Conservation (phyloP, 2,797 vertebrate species). For the Holocentrus rufus region DNA sequence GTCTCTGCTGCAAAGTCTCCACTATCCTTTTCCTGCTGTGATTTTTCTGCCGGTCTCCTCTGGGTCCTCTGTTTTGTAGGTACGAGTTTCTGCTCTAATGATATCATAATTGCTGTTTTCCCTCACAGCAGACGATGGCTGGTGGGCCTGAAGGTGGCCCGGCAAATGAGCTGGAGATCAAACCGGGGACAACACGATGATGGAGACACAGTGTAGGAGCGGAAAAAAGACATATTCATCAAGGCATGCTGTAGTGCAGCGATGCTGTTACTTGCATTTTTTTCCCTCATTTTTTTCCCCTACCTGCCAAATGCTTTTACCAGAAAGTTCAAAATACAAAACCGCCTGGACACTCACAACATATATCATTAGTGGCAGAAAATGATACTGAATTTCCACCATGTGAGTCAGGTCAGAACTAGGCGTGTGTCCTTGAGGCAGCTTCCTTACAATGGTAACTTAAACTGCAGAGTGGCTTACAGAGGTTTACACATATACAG, state of each 20-base stretch:
- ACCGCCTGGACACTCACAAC: slow-evolving; percentile 24
- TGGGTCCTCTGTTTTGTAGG: slow-evolving; percentile 66
- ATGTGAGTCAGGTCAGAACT: slow-evolving; percentile 4
- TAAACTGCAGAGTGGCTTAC: neutral
- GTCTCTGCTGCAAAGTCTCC: slow-evolving; percentile 60
- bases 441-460: slow-evolving; percentile 20
- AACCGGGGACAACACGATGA: slow-evolving; percentile 52
- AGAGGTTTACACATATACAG: neutral
- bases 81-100: slow-evolving; percentile 71
- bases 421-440: slow-evolving; percentile 22
- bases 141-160: slow-evolving; percentile 56
- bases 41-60: slow-evolving; percentile 54
- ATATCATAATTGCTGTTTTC: slow-evolving; percentile 76
- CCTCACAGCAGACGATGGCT: slow-evolving; percentile 59
- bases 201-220: slow-evolving; percentile 44
- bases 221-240: slow-evolving; percentile 43
- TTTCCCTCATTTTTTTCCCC: slow-evolving; percentile 14
- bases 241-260: slow-evolving; percentile 28
- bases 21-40: slow-evolving; percentile 53
- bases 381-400: slow-evolving; percentile 46
- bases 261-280: neutral
- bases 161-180: slow-evolving; percentile 73
- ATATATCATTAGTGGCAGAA: slow-evolving; percentile 64
- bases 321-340: neutral
- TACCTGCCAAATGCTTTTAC: slow-evolving; percentile 19